Base-by-base conservation (phyloP, 2,888 invertebrate species). In the Conops quadrifasciatus region DNA sequence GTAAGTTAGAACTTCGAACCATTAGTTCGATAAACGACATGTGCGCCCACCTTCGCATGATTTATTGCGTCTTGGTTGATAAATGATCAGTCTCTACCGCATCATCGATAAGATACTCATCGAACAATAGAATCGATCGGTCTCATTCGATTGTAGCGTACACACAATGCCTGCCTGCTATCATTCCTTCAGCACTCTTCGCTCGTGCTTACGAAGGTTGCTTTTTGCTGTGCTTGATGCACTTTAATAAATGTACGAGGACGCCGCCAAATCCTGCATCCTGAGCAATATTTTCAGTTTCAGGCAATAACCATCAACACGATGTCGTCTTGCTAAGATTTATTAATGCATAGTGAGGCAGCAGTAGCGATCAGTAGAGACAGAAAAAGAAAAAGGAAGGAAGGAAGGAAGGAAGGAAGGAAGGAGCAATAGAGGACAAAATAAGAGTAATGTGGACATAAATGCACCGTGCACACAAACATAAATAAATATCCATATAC, bases 291-390 rank as follows among this genome's bases (percentile, higher is more conserved):
- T 75, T 76, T 76, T 75, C 75, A 76, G 74, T 76, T 75, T 58
- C 73, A 77, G 75, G 77, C 76, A 77, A 77, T 77, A 77, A 77
- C 77, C 73, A 76, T 77, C 77, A 76, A 74, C 75, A 75, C 75
- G 74, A 73, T 77, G 74, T 77, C 76, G 71, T 69, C 73, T 74
- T 69, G 56, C 73, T 67, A 74, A 75, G 76, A 76, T 77, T 77
- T 77, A 76, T 76, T 71, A 72, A 36, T 28, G 53, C 59, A 24
- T 45, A 67, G 21, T 21, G 49, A 21, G 24, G 16, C 15, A 60
- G 30, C 3, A 60, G 19, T 4, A 16, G 1, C 36, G 26, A 9
- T 36, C 4, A 36, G 9, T 36, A 36, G 36, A 36, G 9, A 9
- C 36, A 36, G 9, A 7, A 36, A 36, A 36, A 36, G 36, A 36